phyloP scores from a whole-genome alignment of 2,113 vertebrate genomes.

The Amblyornis subalaris region DNA sequence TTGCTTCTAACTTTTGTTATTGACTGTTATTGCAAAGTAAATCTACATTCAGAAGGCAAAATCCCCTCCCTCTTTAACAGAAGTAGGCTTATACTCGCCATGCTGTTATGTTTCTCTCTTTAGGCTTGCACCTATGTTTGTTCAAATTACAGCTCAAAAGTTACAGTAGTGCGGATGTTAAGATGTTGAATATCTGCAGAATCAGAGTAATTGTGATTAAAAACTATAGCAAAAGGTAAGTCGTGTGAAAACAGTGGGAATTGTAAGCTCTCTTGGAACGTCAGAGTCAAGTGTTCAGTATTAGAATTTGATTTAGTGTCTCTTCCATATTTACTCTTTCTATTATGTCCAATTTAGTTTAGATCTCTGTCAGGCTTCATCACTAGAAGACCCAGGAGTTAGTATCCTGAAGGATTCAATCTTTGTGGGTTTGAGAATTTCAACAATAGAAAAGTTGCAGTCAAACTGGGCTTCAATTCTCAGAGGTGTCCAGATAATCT shows the following conservation, averaged over 20 bases:
- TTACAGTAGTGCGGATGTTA: background rate
- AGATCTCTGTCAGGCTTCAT: background rate
- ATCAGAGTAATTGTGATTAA: background rate
- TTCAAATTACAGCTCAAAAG: background rate
- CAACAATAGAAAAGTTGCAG: background rate
- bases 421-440: background rate
- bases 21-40: background rate
- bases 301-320: background rate
- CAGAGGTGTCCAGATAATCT: background rate
- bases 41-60: background rate
- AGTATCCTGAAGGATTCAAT: background rate
- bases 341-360: background rate
- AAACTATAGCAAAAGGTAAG: background rate
- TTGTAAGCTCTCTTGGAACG: background rate
- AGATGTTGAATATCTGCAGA: background rate
- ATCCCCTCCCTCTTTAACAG: background rate
- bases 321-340: background rate
- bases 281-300: background rate
- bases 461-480: background rate
- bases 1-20: background rate
- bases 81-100: background rate
- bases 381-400: background rate
- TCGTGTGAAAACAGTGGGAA: background rate
- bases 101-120: background rate
- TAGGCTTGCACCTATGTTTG: background rate